Base-by-base conservation (phyloP, 2,888 invertebrate species). In the Drepanosiphum platanoidis region DNA sequence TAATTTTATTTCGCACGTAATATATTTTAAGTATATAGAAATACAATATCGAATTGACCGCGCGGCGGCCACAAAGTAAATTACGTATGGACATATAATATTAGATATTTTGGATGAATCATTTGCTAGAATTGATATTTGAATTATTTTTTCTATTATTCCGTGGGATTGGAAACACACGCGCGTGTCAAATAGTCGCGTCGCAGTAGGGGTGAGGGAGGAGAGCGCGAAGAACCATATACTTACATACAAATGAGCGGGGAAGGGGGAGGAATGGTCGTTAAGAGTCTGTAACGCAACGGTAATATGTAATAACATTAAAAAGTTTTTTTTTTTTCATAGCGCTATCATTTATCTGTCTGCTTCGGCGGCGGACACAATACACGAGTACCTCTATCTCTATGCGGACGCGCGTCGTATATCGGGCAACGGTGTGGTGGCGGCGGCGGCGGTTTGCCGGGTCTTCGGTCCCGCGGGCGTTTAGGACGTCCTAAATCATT, bases 401-500 rank as follows among this genome's bases (percentile, higher is more conserved):
- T n/a, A n/a, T n/a, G 52, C 42, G 32, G 46, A n/a, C 52, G 52
- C n/a, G 11, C 32, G 52, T n/a, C 32, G 18, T 46, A 30, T 13
- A 52, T 52, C 52, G 52, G 46, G n/a, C 52, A 15, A 13, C 42
- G 39, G 74, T 46, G 27, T 11, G 34, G 52, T 46, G 75, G 34
- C 39, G 78, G 39, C 22, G 39, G 18, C 68, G 68, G 68, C 34
- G 7, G 68, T 61, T 27, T 22, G 64, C 27, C 36, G 39, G 46
- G 80, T 70, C 52, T 68, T 27, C 15, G 42, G 22, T 72, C 71
- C 81, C 71, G 72, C 81, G 72, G 81, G 81, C 81, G 39, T 39
- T 82, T 39, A 30, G 72, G 82, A 61, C 42, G 82, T 61, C 72
- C 61, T 64, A 64, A 82, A 72, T 82, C 82, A 72, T 82, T 82